Evolutionary conservation across 37 sponge, comb jelly and placozoan species (phyloP).

Genomic region (Halichondria panicea): DNA sequence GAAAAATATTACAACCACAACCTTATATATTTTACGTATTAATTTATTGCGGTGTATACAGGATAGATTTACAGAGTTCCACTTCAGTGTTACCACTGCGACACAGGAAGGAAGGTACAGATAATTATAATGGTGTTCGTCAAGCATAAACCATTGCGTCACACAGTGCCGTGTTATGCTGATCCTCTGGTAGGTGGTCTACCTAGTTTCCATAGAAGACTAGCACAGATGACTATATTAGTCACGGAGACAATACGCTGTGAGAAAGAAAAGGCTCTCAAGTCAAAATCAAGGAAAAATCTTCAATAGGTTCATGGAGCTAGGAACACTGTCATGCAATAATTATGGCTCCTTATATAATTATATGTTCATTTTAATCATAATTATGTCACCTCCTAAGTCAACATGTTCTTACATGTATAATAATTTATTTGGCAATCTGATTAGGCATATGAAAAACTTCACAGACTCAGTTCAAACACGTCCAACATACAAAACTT

Average conservation of each 20-base stretch:
- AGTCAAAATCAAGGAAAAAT: no score
- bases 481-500: slow-evolving; percentile 93
- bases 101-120: no score
- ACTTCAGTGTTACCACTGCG: background rate
- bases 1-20: no score
- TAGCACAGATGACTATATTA: slow-evolving; percentile 22
- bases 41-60: background rate
- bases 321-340: no score
- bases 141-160: background rate
- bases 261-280: slow-evolving; percentile 11
- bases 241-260: slow-evolving; percentile 27
- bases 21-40: no score
- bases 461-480: slow-evolving; percentile 25
- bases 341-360: background rate
- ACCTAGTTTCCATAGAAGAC: slow-evolving; percentile 26
- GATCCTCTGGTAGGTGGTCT: slow-evolving; percentile 17
- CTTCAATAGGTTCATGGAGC: no score
- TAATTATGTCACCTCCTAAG: background rate
- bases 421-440: no score
- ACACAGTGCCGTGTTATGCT: slow-evolving; percentile 4
- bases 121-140: no score
- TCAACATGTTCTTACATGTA: background rate
- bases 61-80: background rate
- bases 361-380: background rate
- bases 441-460: background rate